Evolutionary conservation across 2,888 invertebrate species (phyloP).

Genomic region (Apoda limacodes): DNA sequence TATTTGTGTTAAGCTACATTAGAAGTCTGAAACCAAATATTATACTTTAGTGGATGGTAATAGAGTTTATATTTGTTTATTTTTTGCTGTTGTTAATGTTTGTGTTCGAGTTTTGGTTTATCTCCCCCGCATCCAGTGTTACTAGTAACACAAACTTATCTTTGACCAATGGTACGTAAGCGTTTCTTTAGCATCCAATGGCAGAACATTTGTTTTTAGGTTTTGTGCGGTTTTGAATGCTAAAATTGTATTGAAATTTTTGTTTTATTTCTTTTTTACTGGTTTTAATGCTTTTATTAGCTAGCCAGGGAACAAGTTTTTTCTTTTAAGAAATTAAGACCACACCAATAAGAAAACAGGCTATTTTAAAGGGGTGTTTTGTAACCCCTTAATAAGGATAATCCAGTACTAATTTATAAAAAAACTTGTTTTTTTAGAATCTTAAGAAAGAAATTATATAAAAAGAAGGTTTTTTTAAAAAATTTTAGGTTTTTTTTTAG

Average conservation of each 20-base stretch:
- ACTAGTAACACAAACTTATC: constrained; percentile 58
- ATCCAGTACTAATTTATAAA: too few species aligned
- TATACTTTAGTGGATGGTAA: constrained; percentile 12
- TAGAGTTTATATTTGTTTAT: constrained; percentile 28
- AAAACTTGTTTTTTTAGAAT: too few species aligned
- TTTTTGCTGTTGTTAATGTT: constrained; percentile 47
- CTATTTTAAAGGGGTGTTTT: too few species aligned
- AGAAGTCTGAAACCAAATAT: constrained; percentile 9
- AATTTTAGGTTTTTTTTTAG: too few species aligned
- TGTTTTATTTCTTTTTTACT: constrained; percentile 27
- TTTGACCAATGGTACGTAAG: constrained; percentile 63
- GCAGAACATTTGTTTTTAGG: constrained; percentile 34
- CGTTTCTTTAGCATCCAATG: constrained; percentile 55
- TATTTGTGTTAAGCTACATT: constrained; percentile 21
- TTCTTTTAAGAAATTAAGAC: too few species aligned
- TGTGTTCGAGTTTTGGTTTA: constrained; percentile 57
- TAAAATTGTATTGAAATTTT: constrained; percentile 30
- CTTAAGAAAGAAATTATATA: too few species aligned
- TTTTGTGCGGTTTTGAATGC: constrained; percentile 40
- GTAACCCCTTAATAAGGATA: too few species aligned
- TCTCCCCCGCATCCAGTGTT: constrained; percentile 59
- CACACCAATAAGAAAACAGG: too few species aligned
- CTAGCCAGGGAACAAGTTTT: too few species aligned
- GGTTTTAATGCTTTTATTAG: too few species aligned
- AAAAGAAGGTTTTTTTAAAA: too few species aligned